phyloP scores from a whole-genome alignment of 2,888 invertebrate species.

The Cheilosia vernalis region DNA sequence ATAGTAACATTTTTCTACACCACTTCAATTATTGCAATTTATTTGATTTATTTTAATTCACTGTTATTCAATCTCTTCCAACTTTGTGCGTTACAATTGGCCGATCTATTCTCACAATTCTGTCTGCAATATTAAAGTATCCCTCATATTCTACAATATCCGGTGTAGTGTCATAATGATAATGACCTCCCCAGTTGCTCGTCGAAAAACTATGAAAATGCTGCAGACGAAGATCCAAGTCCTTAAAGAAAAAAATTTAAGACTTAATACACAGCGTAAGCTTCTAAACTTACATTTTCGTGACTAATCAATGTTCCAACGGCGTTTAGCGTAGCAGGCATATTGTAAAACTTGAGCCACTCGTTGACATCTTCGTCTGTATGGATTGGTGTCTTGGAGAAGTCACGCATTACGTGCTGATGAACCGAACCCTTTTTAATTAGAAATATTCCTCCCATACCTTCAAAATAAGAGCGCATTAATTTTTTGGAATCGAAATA shows the following conservation, averaged over 20 bases:
- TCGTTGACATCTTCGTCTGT: slow-evolving; percentile 89
- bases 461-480: slow-evolving; percentile 82
- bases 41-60: neutral
- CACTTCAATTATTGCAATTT: neutral
- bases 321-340: slow-evolving; percentile 94
- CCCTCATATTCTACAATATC: slow-evolving; percentile 92
- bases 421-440: slow-evolving; percentile 92
- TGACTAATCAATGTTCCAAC: slow-evolving; percentile 94
- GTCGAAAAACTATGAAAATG: slow-evolving; percentile 97
- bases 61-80: slow-evolving; percentile 88
- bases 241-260: slow-evolving; percentile 84
- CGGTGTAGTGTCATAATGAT: slow-evolving; percentile 97
- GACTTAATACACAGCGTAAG: neutral
- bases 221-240: slow-evolving; percentile 94
- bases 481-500: too few species aligned
- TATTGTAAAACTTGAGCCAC: slow-evolving; percentile 96
- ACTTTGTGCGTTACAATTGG: slow-evolving; percentile 87
- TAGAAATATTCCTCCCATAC: slow-evolving; percentile 95
- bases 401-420: slow-evolving; percentile 98
- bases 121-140: slow-evolving; percentile 92
- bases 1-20: neutral
- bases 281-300: slow-evolving; percentile 87
- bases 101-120: slow-evolving; percentile 90
- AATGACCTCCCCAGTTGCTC: slow-evolving; percentile 96
- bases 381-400: slow-evolving; percentile 89